Evolutionary conservation across 2,797 vertebrate genomes (phyloP).

Genomic region (Cottoperca gobio): DNA sequence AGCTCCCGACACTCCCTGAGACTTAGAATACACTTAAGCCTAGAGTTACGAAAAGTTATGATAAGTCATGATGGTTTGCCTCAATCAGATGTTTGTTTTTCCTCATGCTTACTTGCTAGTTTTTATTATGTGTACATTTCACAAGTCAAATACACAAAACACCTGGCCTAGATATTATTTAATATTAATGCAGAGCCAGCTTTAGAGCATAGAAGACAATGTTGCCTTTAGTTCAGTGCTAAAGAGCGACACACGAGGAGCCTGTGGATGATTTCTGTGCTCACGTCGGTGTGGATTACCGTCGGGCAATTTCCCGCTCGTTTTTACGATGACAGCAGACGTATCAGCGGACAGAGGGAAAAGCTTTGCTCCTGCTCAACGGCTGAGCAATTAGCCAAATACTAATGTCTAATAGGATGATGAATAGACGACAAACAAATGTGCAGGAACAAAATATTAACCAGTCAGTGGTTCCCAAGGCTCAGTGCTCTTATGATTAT

Average conservation of each 20-base stretch:
- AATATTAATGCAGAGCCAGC: neutral
- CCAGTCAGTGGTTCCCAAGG: neutral
- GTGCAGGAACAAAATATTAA: neutral
- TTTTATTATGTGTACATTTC: neutral
- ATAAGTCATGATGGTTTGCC: neutral
- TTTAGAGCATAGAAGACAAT: neutral
- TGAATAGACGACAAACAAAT: slow-evolving; percentile 2
- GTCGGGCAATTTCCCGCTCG: neutral
- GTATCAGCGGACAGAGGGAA: neutral
- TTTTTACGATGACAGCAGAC: slow-evolving; percentile 5
- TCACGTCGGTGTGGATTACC: slow-evolving; percentile 1
- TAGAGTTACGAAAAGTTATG: neutral
- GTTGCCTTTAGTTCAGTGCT: neutral
- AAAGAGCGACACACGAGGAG: neutral
- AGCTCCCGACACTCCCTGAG: neutral
- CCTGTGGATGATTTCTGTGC: neutral
- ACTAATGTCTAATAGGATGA: slow-evolving; percentile 15
- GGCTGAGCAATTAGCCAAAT: slow-evolving; percentile 8
- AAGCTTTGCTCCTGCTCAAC: neutral
- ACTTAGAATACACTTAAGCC: neutral
- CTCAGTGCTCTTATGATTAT: neutral
- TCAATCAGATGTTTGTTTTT: neutral
- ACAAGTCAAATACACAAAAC: neutral
- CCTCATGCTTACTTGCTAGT: too few relatives aligned
- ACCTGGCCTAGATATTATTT: neutral